Evolutionary conservation across 2,888 invertebrate genomes (phyloP), one percentile per base, ranked within the genome.

Genomic region (Pemphredon lugubris): DNA sequence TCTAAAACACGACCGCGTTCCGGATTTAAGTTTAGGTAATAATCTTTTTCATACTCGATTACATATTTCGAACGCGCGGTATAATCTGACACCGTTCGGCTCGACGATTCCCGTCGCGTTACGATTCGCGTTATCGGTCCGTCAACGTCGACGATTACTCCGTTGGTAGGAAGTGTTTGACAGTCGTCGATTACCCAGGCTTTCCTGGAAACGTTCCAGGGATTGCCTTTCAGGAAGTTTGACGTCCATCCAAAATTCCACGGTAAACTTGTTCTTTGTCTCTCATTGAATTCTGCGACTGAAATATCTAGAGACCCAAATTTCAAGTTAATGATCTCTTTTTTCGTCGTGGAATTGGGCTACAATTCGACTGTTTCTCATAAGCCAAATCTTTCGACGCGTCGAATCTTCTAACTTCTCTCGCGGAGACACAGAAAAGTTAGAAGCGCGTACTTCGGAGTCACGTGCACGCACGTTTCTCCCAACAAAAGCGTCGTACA

Each of bases 141-240:
- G 30, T 37, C 37, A 23, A 20, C 23, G 45, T 32, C 32, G 32
- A 23, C 39, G 57, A 45, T 50, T 42, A 42, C 14, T n/a, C 14
- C 14, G 23, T 2, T 32, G 18, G 20, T 26, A 7, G 21, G 23
- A 16, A 13, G 21, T 16, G 44, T 2, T 9, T 40, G 40, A 40
- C 40, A 40, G 6, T 50, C 42, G 37, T 9, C 53, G 53, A 57
- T 64, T 64, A 39, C 39, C 14, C 55, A 4, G 11, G 1, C 6
- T 13, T 32, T 5, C 48, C 48, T 64, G 67, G 64, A 64, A 39
- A 13, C 20, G 30, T 55, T 55, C 67, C 65, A 68, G 39, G 44
- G 13, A 7, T 53, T 2, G 9, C 3, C 20, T 21, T 20, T 32
- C n/a, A 18, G 21, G 48, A 34, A 30, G 30, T n/a, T 14, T 7